Conservation (phyloP, 2,797 vertebrate species). For the Novumbra hubbsi region DNA sequence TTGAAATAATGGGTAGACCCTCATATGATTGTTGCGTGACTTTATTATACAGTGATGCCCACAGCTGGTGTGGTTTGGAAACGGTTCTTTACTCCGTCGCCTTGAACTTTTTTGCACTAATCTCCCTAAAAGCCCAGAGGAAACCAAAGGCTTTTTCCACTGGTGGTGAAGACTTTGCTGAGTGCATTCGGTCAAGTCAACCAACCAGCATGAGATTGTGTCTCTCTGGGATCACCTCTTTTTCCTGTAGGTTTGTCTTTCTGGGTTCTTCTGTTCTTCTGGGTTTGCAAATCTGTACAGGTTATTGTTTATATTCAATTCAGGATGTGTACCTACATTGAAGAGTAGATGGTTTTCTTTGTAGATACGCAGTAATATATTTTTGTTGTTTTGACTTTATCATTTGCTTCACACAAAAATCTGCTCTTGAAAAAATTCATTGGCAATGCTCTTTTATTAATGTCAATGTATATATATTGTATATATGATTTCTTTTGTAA, state of each 20-base stretch:
- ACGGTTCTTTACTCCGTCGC: neutral
- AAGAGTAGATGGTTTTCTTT: neutral
- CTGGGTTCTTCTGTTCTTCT: constrained; percentile 26
- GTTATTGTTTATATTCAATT: constrained; percentile 21
- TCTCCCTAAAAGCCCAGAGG: constrained; percentile 53
- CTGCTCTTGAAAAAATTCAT: neutral
- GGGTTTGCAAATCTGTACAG: neutral
- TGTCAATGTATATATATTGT: constrained; percentile 4
- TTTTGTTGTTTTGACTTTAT: neutral
- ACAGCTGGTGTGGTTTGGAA: too few relatives aligned
- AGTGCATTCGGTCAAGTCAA: neutral
- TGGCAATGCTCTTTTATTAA: constrained; percentile 38
- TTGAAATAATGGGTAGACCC: too few relatives aligned
- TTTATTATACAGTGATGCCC: too few relatives aligned
- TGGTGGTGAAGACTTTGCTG: neutral
- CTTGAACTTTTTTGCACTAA: constrained; percentile 46
- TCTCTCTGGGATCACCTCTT: constrained; percentile 29
- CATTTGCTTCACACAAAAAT: neutral
- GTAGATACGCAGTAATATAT: neutral
- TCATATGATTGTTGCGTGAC: too few relatives aligned
- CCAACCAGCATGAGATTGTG: neutral
- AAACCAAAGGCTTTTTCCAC: neutral
- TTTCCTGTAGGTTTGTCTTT: constrained; percentile 34
- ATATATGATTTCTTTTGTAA: constrained; percentile 38
- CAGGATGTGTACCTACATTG: constrained; percentile 20